phyloP scores from a whole-genome alignment of 2,797 vertebrate species.

The Apodemus agrarius region DNA sequence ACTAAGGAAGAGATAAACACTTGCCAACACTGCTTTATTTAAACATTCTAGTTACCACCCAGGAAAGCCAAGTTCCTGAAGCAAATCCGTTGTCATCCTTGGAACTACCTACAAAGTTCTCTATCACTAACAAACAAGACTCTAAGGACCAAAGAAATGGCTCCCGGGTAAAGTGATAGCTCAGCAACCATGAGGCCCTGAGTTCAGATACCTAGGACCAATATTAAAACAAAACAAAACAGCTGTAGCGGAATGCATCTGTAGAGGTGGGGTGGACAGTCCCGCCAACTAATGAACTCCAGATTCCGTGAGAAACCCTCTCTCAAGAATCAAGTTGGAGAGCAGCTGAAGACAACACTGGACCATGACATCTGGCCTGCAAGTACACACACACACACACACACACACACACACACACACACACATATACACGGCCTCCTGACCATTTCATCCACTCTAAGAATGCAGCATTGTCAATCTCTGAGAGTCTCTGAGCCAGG shows the following conservation, averaged over 20 bases:
- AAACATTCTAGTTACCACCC: neutral
- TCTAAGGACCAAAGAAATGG: neutral
- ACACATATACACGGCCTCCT: neutral
- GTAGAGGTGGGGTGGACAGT: neutral
- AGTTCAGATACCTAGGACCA: neutral
- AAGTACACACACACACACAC: neutral
- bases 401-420: neutral
- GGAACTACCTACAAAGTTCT: constrained; percentile 26
- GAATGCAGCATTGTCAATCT: constrained; percentile 47
- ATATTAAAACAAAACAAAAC: neutral
- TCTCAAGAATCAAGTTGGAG: neutral
- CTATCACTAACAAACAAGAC: neutral
- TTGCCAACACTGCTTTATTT: neutral
- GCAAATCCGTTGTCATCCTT: constrained; percentile 43
- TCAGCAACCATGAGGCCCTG: neutral
- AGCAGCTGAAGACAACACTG: neutral
- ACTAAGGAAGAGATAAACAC: neutral
- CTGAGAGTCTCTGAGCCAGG: constrained; percentile 30
- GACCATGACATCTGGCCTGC: neutral
- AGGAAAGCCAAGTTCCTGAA: neutral
- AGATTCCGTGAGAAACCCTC: neutral
- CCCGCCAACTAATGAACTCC: neutral
- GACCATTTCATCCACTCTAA: neutral
- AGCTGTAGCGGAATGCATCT: neutral
- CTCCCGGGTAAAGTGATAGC: neutral